phyloP scores from a whole-genome alignment of 2,797 vertebrate species.

The Rhadinocentrus ornatus region DNA sequence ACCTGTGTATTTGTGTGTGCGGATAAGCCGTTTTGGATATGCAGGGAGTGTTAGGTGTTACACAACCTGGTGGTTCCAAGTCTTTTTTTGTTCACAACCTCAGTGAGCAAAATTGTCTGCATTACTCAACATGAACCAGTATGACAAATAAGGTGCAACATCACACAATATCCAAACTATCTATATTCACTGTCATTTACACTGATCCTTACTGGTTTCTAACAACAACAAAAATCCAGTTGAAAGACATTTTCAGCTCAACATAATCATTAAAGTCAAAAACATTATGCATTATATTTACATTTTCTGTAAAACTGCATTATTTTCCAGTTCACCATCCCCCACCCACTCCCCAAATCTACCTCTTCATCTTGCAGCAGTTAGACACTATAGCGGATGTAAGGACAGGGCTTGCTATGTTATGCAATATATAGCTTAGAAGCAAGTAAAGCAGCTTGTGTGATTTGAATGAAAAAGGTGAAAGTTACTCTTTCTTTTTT shows the following conservation, averaged over 20 bases:
- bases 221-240: neutral
- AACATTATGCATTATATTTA: neutral
- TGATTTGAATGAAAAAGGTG: slow-evolving; percentile 44
- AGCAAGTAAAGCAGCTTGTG: slow-evolving; percentile 29
- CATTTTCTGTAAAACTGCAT: neutral
- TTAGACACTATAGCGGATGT: slow-evolving; percentile 20
- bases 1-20: slow-evolving; percentile 7
- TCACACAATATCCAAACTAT: neutral
- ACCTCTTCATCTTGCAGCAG: slow-evolving; percentile 41
- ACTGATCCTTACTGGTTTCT: neutral
- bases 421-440: slow-evolving; percentile 69
- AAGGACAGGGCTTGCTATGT: slow-evolving; percentile 40
- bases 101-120: slow-evolving; percentile 15
- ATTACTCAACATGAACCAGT: slow-evolving; percentile 8
- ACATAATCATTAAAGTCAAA: neutral
- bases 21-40: slow-evolving; percentile 34
- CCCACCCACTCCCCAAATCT: slow-evolving; percentile 17
- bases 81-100: slow-evolving; percentile 33
- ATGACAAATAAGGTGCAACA: slow-evolving; percentile 1
- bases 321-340: slow-evolving; percentile 22
- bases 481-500: slow-evolving; percentile 66
- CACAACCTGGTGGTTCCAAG: slow-evolving; percentile 45
- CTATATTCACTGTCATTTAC: slow-evolving; percentile 10
- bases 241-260: neutral
- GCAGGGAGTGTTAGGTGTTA: slow-evolving; percentile 44